Conservation (phyloP, 2,113 vertebrate species). For the Mixornis gularis region DNA sequence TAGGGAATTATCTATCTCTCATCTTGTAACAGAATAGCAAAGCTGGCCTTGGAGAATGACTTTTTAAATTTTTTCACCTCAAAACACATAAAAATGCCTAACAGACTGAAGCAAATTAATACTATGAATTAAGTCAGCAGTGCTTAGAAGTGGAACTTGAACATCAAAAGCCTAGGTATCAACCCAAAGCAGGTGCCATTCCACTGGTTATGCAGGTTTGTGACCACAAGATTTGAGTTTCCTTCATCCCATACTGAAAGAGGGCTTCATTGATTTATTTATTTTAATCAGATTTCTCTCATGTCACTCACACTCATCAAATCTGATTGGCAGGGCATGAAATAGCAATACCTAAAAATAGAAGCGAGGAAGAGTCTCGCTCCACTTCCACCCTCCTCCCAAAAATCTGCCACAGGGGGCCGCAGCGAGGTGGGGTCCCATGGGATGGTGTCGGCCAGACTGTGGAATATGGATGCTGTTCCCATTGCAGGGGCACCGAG, state of each 20-base stretch:
- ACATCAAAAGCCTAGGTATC: background rate
- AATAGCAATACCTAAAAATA: background rate
- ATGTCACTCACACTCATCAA: background rate
- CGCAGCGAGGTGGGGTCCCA: fast-evolving
- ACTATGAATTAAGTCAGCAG: background rate
- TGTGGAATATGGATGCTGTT: fast-evolving
- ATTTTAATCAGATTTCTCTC: background rate
- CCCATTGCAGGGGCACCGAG: fast-evolving
- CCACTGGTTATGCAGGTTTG: background rate
- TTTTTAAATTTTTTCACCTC: background rate
- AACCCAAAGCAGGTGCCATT: background rate
- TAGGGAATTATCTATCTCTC: background rate
- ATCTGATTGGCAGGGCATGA: background rate
- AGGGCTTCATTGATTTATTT: background rate
- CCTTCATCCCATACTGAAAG: background rate
- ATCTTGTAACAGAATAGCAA: background rate
- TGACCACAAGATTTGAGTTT: background rate
- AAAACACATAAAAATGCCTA: background rate
- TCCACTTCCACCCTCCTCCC: background rate
- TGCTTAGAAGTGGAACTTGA: background rate
- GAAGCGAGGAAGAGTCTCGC: fast-evolving
- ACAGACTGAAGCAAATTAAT: background rate
- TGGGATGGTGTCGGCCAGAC: fast-evolving
- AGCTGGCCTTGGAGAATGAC: background rate
- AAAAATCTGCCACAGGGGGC: fast-evolving